A percentile compares a stretch with the other conserved stretches of the same genome.
Conservation (phyloP, 2,888 invertebrate species). For the Arctia plantaginis region DNA sequence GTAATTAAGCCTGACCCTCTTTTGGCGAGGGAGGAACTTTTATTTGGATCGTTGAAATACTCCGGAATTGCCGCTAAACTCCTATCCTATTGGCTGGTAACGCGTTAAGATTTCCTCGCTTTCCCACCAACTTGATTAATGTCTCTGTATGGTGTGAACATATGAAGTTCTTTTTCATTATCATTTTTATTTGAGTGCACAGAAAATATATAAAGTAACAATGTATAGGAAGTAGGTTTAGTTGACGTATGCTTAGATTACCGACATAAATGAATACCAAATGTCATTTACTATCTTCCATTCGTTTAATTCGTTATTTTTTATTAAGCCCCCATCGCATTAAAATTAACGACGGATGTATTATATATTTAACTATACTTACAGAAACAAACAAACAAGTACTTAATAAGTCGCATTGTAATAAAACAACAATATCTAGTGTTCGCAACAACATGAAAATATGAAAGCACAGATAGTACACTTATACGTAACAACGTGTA, state of each 20-base stretch:
- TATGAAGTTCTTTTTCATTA: slow-evolving; percentile 49
- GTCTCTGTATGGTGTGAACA: slow-evolving; percentile 54
- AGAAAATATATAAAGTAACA: background rate
- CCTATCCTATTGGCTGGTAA: slow-evolving; percentile 72
- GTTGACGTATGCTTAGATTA: background rate
- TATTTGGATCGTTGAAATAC: slow-evolving; percentile 78
- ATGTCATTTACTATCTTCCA: background rate
- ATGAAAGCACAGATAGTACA: slow-evolving; percentile 33
- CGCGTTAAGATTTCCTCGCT: slow-evolving; percentile 70
- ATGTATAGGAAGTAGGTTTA: background rate
- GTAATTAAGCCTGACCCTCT: slow-evolving; percentile 86
- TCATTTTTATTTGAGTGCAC: slow-evolving; percentile 40
- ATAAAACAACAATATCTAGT: slow-evolving; percentile 19
- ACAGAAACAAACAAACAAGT: slow-evolving; percentile 13
- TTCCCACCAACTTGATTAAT: slow-evolving; percentile 69
- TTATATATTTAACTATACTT: slow-evolving; percentile 11
- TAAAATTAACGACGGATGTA: background rate
- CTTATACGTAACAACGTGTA: slow-evolving; percentile 47
- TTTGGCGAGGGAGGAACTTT: slow-evolving; percentile 80
- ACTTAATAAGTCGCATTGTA: slow-evolving; percentile 10
- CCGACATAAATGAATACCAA: background rate
- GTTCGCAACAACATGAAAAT: slow-evolving; percentile 26
- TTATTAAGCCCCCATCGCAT: background rate
- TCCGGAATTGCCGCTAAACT: slow-evolving; percentile 73
- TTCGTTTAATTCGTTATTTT: background rate